Conservation (phyloP, 2,888 invertebrate species). For the Brachyptera risi region DNA sequence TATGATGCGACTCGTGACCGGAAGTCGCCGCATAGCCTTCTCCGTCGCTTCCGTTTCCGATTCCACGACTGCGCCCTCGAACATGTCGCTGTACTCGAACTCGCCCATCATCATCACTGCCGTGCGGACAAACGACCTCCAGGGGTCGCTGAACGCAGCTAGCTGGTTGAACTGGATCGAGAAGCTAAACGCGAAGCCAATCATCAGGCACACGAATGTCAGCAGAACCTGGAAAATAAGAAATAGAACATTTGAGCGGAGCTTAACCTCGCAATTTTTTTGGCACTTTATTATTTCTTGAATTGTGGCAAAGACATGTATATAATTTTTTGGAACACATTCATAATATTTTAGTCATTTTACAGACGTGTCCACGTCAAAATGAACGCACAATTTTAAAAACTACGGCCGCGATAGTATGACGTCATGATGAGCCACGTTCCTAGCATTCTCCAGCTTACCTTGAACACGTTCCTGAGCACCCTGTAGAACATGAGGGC, state of each 20-base stretch:
- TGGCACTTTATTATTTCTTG: too few species aligned
- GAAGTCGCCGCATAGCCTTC: slow-evolving; percentile 32
- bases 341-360: too few species aligned
- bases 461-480: slow-evolving; percentile 51
- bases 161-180: slow-evolving; percentile 49
- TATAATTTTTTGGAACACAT: too few species aligned
- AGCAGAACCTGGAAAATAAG: slow-evolving; percentile 45
- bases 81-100: slow-evolving; percentile 49
- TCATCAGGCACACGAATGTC: slow-evolving; percentile 51
- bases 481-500: slow-evolving; percentile 55
- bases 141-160: slow-evolving; percentile 44
- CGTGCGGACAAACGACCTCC: slow-evolving; percentile 48
- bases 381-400: too few species aligned
- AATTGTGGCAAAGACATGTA: too few species aligned
- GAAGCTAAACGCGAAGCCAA: slow-evolving; percentile 55
- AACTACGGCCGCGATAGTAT: too few species aligned
- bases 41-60: slow-evolving; percentile 25
- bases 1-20: slow-evolving; percentile 46
- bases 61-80: slow-evolving; percentile 35
- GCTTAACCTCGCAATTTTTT: too few species aligned
- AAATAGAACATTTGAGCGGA: too few species aligned
- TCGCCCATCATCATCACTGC: slow-evolving; percentile 58
- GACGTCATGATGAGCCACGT: too few species aligned
- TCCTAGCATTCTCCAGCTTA: too few species aligned
- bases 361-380: too few species aligned